Evolutionary conservation across 2,888 invertebrate species (phyloP), one percentile per base, ranked within the genome.

Genomic region (Schrankia costaestrigalis): DNA sequence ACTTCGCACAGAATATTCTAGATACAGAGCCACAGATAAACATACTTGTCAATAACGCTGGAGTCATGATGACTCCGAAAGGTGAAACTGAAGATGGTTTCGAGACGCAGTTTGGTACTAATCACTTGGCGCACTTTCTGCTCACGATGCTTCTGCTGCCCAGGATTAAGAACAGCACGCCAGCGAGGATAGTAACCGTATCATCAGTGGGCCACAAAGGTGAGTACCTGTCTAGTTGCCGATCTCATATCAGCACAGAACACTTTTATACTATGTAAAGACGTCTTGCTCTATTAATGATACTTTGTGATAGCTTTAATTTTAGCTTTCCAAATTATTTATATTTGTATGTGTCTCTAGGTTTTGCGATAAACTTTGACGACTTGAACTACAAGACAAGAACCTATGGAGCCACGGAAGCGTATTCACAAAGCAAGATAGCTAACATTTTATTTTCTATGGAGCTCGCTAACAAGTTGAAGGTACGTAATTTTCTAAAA

Each of bases 401-500:
- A 33, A 70, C 81, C 0, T 96, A 96, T 57, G 90, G 85, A 49
- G 78, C 92, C 3, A 64, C 89, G 3, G 89, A 89, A 31, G 94
- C 95, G 1, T 97, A 96, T 63, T 78, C 87, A 3, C 95, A 95
- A 71, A 96, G 95, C 69, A 96, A 96, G 86, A 70, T 96, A 29
- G 94, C 95, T 1, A 96, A 95, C 71, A 78, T 96, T 12, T 70
- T 96, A 18, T 96, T 96, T 66, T 91, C 94, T 0, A 90, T 81
- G 38, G 93, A 95, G 73, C 71, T 96, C 28, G 90, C 92, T 0
- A 79, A 82, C 30, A 87, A 90, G 60, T 66, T 94, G 1, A 84
- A 91, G 89, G 93, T 90, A 65, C n/a, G n/a, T n/a, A 24, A n/a
- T n/a, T n/a, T n/a, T n/a, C n/a, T n/a, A n/a, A n/a, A n/a, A n/a